These are phyloP conservation scores for Drosophila auraria DNA, from an alignment of 1,140 invertebrate genomes.

Conservation along the genomic window DNA sequence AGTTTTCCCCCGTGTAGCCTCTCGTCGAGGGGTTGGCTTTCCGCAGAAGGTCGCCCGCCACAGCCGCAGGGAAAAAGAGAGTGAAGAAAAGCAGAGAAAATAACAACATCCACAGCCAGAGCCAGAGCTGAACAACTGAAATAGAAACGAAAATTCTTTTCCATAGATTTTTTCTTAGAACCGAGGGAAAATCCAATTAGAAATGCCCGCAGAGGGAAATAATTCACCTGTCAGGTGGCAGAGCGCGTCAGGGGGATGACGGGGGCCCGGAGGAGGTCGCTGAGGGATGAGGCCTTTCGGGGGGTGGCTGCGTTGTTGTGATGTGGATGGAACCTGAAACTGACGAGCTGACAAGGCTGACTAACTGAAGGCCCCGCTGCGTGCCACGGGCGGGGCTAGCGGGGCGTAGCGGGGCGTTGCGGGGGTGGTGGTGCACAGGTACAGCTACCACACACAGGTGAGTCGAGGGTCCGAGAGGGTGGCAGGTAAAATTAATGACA, in stretches of 20 bases:
- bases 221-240: slow-evolving; percentile 82
- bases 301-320: slow-evolving; percentile 54
- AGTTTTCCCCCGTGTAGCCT: background rate
- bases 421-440: slow-evolving; percentile 5
- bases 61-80: slow-evolving; percentile 22
- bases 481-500: slow-evolving; percentile 61
- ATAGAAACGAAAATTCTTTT: slow-evolving; percentile 63
- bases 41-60: slow-evolving; percentile 51
- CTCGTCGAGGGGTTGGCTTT: slow-evolving; percentile 27
- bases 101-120: slow-evolving; percentile 17
- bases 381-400: slow-evolving; percentile 36
- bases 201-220: slow-evolving; percentile 84
- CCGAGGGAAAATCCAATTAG: slow-evolving; percentile 84
- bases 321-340: slow-evolving; percentile 69
- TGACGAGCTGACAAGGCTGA: slow-evolving; percentile 74
- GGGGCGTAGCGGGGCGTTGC: background rate
- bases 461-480: slow-evolving; percentile 28
- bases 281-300: slow-evolving; percentile 5
- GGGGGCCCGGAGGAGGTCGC: background rate
- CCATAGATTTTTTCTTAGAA: slow-evolving; percentile 85
- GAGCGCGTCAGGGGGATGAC: slow-evolving; percentile 27
- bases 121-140: slow-evolving; percentile 15
- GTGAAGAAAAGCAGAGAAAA: background rate
- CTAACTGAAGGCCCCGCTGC: slow-evolving; percentile 74
- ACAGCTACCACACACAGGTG: slow-evolving; percentile 15